These are phyloP conservation scores for Pantherophis vulpinus DNA, from an alignment of 2,797 vertebrate species.

Conservation along the genomic window DNA sequence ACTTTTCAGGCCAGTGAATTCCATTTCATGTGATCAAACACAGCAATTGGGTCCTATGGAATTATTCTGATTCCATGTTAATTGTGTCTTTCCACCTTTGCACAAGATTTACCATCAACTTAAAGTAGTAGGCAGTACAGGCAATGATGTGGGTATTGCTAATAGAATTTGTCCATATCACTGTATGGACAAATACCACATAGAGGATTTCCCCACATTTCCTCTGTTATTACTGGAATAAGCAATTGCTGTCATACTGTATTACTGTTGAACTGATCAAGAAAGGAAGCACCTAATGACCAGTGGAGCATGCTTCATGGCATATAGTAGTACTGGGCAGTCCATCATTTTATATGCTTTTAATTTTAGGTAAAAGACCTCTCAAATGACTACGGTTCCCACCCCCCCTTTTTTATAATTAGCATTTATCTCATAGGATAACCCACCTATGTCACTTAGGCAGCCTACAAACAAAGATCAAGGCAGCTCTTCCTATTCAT, in stretches of 20 bases:
- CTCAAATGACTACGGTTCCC: no score
- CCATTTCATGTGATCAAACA: not conserved
- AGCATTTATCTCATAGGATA: not conserved
- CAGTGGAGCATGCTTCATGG: not conserved
- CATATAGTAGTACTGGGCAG: not conserved
- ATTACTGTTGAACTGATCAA: not conserved
- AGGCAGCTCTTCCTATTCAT: not conserved
- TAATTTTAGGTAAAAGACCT: not conserved
- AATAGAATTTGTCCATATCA: not conserved
- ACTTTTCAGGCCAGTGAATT: not conserved
- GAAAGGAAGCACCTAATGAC: not conserved
- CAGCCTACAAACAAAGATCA: not conserved
- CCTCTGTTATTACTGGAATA: not conserved
- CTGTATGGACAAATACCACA: no score
- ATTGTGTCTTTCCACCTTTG: not conserved
- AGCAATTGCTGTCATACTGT: not conserved
- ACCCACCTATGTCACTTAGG: not conserved
- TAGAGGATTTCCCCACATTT: not conserved
- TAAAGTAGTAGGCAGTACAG: not conserved
- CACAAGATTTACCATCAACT: not conserved
- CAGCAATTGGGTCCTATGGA: not conserved
- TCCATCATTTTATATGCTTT: not conserved
- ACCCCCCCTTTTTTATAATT: not conserved
- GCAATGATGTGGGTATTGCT: not conserved
- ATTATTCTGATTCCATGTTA: not conserved